Evolutionary conservation across 2,113 vertebrate genomes (phyloP).

Genomic region (Melanocharis versteri): DNA sequence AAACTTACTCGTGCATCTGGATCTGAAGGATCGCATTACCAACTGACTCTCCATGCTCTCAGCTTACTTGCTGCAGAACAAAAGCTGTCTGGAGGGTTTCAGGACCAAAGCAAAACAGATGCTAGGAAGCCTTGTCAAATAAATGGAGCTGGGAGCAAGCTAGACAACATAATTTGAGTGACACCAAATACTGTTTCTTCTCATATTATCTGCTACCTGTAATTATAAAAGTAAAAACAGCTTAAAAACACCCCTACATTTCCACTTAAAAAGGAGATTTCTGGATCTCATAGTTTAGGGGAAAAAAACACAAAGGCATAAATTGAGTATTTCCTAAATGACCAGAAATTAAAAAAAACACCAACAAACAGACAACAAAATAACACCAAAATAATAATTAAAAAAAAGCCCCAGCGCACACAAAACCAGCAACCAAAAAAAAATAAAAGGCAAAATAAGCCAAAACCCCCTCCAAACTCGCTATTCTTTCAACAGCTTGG

Average conservation of each 20-base stretch:
- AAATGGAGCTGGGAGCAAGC: neutral
- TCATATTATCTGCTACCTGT: neutral
- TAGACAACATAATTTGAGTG: neutral
- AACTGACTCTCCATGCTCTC: fast-evolving
- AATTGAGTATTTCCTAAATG: neutral
- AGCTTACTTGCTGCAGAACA: neutral
- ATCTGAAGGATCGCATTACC: neutral
- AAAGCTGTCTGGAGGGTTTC: neutral
- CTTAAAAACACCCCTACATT: neutral
- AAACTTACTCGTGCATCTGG: neutral
- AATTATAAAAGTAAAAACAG: neutral
- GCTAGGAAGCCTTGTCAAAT: neutral
- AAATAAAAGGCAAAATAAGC: neutral
- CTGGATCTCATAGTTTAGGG: neutral
- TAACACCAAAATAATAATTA: neutral
- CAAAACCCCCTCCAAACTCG: neutral
- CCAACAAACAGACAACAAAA: neutral
- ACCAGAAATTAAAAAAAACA: neutral
- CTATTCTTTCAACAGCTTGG: neutral
- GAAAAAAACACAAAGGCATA: neutral
- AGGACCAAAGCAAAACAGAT: neutral
- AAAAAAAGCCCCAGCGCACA: fast-evolving
- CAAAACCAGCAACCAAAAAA: neutral
- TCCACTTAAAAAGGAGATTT: neutral
- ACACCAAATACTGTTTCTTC: neutral